Conservation (phyloP, 2,888 invertebrate species). For the Rugalucina vietnamica region DNA sequence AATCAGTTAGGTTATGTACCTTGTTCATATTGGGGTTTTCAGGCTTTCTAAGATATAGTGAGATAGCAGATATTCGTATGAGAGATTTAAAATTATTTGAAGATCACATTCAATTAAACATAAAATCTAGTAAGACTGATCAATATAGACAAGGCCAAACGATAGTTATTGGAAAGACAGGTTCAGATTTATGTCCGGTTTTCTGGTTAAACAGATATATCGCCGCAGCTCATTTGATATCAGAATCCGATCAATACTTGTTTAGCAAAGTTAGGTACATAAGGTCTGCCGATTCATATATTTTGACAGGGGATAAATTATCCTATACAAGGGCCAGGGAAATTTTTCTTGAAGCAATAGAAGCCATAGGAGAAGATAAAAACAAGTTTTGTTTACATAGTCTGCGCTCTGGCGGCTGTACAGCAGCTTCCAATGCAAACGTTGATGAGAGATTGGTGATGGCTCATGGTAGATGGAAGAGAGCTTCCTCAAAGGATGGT, state of each 20-base stretch:
- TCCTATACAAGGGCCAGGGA: constrained; percentile 41
- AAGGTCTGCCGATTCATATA: background rate
- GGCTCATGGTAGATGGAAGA: constrained; percentile 35
- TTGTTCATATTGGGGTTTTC: background rate
- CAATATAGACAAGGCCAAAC: background rate
- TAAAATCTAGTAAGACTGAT: background rate
- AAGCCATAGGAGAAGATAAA: constrained; percentile 13
- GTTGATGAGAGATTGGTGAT: constrained; percentile 36
- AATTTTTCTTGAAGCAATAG: constrained; percentile 17
- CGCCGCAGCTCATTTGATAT: background rate
- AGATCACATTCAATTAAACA: background rate
- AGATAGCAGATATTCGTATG: background rate
- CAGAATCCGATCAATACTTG: background rate
- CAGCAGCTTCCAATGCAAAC: constrained; percentile 7
- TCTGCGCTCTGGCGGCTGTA: constrained; percentile 26
- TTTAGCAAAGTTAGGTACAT: background rate
- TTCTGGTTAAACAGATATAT: constrained; percentile 22
- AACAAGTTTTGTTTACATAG: constrained; percentile 32
- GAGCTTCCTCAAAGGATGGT: constrained; percentile 30
- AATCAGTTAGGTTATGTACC: background rate
- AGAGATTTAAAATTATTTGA: background rate
- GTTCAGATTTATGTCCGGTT: constrained; percentile 20
- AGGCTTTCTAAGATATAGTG: background rate
- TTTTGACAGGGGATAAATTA: constrained; percentile 6
- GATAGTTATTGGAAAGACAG: constrained; percentile 21